A percentile compares a stretch with the other conserved stretches of the same genome.
These are phyloP conservation scores for Sepiola atlantica DNA, from an alignment of 2,888 invertebrate species.

Conservation along the genomic window DNA sequence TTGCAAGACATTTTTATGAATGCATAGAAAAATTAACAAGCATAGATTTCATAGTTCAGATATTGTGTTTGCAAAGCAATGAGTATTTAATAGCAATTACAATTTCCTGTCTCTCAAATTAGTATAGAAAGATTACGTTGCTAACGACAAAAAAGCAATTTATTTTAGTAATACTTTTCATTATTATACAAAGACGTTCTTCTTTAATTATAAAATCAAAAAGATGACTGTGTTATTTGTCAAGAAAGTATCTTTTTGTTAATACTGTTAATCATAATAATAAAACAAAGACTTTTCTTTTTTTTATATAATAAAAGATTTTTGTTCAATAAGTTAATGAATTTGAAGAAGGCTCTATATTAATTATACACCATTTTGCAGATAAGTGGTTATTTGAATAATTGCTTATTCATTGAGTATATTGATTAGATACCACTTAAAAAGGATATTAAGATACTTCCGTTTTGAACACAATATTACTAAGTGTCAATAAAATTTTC, in stretches of 20 bases:
- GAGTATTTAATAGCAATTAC: no score
- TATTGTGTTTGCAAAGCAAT: no score
- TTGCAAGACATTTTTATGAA: no score
- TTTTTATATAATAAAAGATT: not conserved
- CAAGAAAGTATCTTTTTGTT: not conserved
- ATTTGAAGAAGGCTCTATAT: not conserved
- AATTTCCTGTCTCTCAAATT: no score
- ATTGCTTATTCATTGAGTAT: not conserved
- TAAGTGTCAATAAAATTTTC: slow-evolving; percentile 32
- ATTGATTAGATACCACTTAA: not conserved
- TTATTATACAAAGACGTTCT: no score
- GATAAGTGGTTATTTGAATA: slow-evolving; percentile 13
- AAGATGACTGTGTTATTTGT: no score
- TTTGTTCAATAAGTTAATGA: not conserved
- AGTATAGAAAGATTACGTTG: no score
- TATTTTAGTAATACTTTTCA: no score
- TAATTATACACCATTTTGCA: not conserved
- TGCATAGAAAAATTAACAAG: no score
- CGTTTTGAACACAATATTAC: not conserved
- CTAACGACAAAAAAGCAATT: no score
- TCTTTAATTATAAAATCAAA: no score
- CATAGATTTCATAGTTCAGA: no score
- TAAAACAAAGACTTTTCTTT: not conserved
- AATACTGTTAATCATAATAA: not conserved
- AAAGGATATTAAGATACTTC: not conserved